Conservation (phyloP, 2,797 vertebrate genomes). For the Sardinella longiceps region DNA sequence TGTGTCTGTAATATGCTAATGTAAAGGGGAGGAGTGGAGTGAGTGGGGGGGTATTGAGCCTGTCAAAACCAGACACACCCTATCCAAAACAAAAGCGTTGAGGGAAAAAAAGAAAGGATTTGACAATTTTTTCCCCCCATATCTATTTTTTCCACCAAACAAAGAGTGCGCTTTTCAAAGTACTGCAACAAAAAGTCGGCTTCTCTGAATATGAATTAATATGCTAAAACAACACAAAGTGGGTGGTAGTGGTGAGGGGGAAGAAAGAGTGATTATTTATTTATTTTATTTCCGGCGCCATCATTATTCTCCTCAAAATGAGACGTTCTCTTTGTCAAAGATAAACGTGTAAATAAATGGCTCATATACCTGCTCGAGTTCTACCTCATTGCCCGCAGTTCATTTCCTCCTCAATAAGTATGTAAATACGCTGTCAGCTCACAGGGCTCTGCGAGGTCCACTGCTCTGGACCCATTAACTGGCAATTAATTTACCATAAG, state of each 20-base stretch:
- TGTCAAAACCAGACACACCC: slow-evolving; percentile 8
- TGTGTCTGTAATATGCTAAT: slow-evolving; percentile 23
- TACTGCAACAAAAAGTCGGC: neutral
- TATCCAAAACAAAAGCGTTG: neutral
- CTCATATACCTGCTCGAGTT: slow-evolving; percentile 2
- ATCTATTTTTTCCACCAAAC: neutral
- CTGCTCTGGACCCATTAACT: slow-evolving; percentile 13
- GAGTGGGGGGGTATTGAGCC: neutral
- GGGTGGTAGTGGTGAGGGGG: neutral
- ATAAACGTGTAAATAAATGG: neutral
- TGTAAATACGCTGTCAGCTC: slow-evolving; percentile 9
- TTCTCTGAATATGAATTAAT: neutral
- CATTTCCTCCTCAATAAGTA: slow-evolving; percentile 4
- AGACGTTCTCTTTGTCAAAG: slow-evolving; percentile 16
- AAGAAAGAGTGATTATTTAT: neutral
- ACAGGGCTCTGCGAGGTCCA: neutral
- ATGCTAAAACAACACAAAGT: neutral
- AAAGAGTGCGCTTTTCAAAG: neutral
- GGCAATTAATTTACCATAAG: neutral
- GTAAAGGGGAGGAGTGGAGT: neutral
- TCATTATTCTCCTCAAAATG: neutral
- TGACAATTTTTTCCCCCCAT: neutral
- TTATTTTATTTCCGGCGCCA: neutral
- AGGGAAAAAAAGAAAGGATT: neutral
- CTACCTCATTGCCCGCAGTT: neutral